A percentile compares a stretch with the other conserved stretches of the same genome.
Conservation (phyloP, 2,888 invertebrate species). For the Anticlea derivata region DNA sequence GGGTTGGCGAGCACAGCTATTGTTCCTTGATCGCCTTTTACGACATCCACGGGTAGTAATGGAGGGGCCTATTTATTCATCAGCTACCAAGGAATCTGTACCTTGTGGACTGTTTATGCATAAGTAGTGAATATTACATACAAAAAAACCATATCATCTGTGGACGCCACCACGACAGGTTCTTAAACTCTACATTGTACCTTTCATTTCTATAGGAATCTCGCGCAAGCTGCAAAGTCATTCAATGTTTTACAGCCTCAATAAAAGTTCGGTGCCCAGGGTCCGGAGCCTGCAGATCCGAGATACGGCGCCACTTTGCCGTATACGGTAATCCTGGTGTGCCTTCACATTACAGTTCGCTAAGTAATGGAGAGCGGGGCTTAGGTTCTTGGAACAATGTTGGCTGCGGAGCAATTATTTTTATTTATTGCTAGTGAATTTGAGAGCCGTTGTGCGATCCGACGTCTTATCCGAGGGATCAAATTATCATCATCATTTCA, state of each 20-base stretch:
- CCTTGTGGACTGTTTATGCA: too few relatives aligned
- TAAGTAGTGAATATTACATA: too few relatives aligned
- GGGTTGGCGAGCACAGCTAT: too few relatives aligned
- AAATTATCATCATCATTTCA: too few relatives aligned
- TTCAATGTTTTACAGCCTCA: conserved; percentile 55
- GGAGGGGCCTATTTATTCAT: too few relatives aligned
- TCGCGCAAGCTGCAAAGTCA: conserved; percentile 24
- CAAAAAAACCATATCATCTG: too few relatives aligned
- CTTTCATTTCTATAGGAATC: conserved; percentile 21
- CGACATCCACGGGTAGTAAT: too few relatives aligned
- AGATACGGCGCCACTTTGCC: conserved; percentile 49
- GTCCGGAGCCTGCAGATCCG: conserved; percentile 49
- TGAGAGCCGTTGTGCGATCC: not conserved
- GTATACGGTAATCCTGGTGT: conserved; percentile 54
- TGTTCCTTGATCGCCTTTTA: too few relatives aligned
- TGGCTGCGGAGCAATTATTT: conserved; percentile 21
- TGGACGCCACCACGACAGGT: not conserved
- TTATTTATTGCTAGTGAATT: conserved; percentile 16
- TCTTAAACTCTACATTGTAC: conserved; percentile 30
- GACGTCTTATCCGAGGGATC: too few relatives aligned
- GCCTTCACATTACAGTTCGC: conserved; percentile 44
- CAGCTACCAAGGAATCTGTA: too few relatives aligned
- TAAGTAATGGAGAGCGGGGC: conserved; percentile 37
- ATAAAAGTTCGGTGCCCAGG: conserved; percentile 56
- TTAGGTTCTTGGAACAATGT: conserved; percentile 22